These are phyloP conservation scores for Xiphias gladius DNA, from an alignment of 2,113 vertebrate species.

Conservation along the genomic window DNA sequence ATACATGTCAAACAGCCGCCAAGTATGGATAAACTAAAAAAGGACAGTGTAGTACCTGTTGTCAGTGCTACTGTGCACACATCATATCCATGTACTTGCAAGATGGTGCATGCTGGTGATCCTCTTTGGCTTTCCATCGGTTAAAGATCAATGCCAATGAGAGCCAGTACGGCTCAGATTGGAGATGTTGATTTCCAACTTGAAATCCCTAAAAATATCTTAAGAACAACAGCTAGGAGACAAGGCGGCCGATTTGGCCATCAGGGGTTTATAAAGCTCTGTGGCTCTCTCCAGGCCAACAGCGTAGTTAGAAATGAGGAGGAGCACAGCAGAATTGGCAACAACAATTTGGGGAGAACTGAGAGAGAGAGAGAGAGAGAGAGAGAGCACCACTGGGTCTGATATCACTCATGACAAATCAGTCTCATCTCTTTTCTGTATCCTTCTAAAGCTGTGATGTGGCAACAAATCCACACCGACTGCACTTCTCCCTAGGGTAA, in stretches of 20 bases:
- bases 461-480: constrained; percentile 8
- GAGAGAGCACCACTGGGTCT: background rate
- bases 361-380: constrained; percentile 3
- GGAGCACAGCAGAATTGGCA: background rate
- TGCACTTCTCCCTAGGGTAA: constrained; percentile 21
- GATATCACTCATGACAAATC: constrained; percentile 27
- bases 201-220: background rate
- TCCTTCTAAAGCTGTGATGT: constrained; percentile 20
- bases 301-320: background rate
- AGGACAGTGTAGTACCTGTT: background rate
- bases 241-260: background rate
- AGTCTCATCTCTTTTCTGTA: background rate
- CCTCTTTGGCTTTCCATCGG: background rate
- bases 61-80: background rate
- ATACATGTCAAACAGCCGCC: constrained; percentile 44
- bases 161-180: background rate
- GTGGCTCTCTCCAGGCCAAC: background rate
- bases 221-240: background rate
- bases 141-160: background rate
- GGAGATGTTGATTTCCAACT: background rate
- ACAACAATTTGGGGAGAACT: background rate
- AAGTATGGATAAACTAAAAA: background rate
- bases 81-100: background rate
- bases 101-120: background rate
- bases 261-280: background rate